Evolutionary conservation across 2,888 invertebrate species (phyloP), one percentile per base, ranked within the genome.

Genomic region (Agrenia bidenticulata): DNA sequence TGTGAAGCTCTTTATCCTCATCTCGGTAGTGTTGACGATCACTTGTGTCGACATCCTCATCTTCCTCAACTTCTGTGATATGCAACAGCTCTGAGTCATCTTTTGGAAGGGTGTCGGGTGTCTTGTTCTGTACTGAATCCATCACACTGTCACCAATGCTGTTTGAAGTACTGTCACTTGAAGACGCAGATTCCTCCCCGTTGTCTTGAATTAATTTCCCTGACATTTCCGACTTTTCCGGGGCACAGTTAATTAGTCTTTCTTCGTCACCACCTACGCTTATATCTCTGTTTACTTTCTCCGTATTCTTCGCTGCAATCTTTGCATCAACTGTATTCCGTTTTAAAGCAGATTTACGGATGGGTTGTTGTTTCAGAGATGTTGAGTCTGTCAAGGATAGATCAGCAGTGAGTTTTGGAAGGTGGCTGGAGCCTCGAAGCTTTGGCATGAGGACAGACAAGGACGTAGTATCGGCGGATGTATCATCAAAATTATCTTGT

Each of bases 41-140:
- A 15, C 4, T n/a, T 45, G 19, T 9, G 19, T 23, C 23, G 2
- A 17, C 15, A 5, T 51, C 51, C 2, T 15, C 51, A 5, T 5
- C 55, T 26, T 27, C 32, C 2, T 32, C 55, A 13, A 15, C 55
- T 55, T 55, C 32, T 15, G 55, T 27, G 13, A 55, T 55, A 13
- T 32, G 55, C 27, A 32, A 26, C 32, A 55, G 17, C n/a, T 55
- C 55, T 5, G 55, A 55, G 9, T 55, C 55, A 17, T 55, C 55
- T 24, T 42, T 17, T 26, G 61, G 61, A 7, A 61, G 24, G 15
- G 65, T 61, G 17, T 65, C 65, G 19, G 54, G 26, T 17, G 58
- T 32, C 50, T 70, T 66, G 45, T 70, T 66, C 37, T 70, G 72
- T 56, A 67, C 64, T 9, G 74, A 74, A 60, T 74, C 74, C 70